Percentiles rank a stretch among this genome's conserved stretches.
Conservation (phyloP, 2,113 vertebrate genomes). For the Aplodontia rufa region DNA sequence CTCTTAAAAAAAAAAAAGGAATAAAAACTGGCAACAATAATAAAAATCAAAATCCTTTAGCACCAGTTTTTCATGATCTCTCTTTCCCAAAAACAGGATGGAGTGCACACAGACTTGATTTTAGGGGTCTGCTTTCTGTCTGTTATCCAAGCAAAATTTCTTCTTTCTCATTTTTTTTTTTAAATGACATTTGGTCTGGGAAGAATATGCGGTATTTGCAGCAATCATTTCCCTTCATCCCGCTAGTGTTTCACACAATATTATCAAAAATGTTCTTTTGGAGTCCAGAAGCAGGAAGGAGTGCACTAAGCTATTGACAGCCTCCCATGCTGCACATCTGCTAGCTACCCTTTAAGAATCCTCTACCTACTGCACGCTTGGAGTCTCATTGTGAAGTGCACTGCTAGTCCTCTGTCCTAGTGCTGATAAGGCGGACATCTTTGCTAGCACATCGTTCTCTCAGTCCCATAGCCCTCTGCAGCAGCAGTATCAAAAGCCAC, state of each 20-base stretch:
- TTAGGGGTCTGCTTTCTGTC: constrained; percentile 63
- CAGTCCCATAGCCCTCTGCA: not conserved
- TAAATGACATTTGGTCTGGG: not conserved
- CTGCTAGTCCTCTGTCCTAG: not conserved
- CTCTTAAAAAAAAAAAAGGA: too few species aligned
- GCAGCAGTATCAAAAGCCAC: not conserved
- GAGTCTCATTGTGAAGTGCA: not conserved
- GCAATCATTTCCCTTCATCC: not conserved
- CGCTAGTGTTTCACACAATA: not conserved
- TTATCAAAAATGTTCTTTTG: not conserved
- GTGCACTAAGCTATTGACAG: rapidly evolving
- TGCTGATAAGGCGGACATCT: not conserved
- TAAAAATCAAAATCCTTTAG: constrained; percentile 61
- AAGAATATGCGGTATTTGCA: not conserved
- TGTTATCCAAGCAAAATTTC: not conserved
- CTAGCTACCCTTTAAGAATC: not conserved
- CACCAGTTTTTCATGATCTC: constrained; percentile 55
- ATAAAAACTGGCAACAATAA: not conserved
- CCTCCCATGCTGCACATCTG: too few species aligned
- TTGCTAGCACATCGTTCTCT: not conserved
- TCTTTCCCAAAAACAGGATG: constrained; percentile 56
- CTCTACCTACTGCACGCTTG: not conserved
- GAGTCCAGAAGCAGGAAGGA: not conserved
- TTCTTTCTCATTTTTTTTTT: not conserved
- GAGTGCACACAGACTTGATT: constrained; percentile 47